Percentiles rank a stretch among this genome's conserved stretches.
These are phyloP conservation scores for Chrysolina oricalcia DNA, from an alignment of 2,888 invertebrate species.

Conservation along the genomic window DNA sequence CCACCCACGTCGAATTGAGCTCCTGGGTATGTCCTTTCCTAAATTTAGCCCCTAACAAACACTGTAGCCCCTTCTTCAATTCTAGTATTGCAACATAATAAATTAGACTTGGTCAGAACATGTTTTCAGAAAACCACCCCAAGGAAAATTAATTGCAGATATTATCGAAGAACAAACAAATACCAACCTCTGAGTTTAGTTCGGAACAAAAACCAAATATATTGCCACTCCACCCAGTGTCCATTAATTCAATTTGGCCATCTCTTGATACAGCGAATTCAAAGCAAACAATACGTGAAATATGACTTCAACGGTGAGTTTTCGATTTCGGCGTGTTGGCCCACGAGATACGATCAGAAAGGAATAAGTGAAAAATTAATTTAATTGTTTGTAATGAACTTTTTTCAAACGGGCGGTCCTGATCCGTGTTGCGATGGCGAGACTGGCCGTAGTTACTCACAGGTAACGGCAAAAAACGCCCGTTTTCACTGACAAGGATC, in stretches of 20 bases:
- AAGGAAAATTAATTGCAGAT: too few species aligned
- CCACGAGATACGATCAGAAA: slow-evolving; percentile 38
- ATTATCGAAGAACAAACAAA: too few species aligned
- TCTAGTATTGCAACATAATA: too few species aligned
- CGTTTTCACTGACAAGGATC: slow-evolving; percentile 63
- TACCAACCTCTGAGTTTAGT: too few species aligned
- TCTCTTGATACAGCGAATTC: neutral
- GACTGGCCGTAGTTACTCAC: slow-evolving; percentile 62
- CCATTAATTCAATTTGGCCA: slow-evolving; percentile 10
- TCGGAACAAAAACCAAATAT: neutral
- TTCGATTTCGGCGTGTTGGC: slow-evolving; percentile 24
- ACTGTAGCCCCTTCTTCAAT: too few species aligned
- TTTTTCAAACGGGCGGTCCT: slow-evolving; percentile 54
- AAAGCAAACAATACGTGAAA: slow-evolving; percentile 32
- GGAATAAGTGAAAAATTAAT: slow-evolving; percentile 56
- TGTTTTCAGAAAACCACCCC: too few species aligned
- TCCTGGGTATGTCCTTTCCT: too few species aligned
- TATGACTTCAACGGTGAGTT: neutral
- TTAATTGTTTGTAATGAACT: slow-evolving; percentile 58
- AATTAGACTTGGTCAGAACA: too few species aligned
- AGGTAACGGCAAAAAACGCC: slow-evolving; percentile 61
- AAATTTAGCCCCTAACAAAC: too few species aligned
- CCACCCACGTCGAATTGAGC: too few species aligned
- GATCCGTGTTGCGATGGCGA: slow-evolving; percentile 58
- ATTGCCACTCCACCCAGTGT: slow-evolving; percentile 11